These are phyloP conservation scores for Tipula unca DNA, from an alignment of 2,888 invertebrate genomes.

Conservation along the genomic window DNA sequence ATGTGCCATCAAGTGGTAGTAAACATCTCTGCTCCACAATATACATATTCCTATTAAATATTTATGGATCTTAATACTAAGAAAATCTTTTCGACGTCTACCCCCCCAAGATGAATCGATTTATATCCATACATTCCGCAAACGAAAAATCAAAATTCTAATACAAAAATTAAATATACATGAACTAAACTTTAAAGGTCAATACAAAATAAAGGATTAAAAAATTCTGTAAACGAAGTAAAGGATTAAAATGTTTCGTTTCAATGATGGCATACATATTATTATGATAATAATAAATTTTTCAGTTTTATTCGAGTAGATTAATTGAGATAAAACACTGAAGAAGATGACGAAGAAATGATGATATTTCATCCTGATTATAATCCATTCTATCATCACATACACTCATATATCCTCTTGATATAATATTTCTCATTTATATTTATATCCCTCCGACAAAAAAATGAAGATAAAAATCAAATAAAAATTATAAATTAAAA, in stretches of 20 bases:
- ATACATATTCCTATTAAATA: background rate
- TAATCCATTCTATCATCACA: background rate
- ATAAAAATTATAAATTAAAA: background rate
- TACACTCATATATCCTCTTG: background rate
- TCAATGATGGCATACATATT: background rate
- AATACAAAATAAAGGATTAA: background rate
- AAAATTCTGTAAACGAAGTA: background rate
- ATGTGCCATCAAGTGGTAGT: background rate
- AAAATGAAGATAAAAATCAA: background rate
- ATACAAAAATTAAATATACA: background rate
- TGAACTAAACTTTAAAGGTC: background rate
- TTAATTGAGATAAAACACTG: background rate
- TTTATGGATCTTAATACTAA: background rate
- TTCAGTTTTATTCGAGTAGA: background rate
- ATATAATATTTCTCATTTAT: background rate
- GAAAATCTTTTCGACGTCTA: background rate
- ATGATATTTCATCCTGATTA: background rate
- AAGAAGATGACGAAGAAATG: background rate
- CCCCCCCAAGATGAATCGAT: background rate
- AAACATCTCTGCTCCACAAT: background rate
- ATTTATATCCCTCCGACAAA: background rate
- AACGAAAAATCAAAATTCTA: background rate
- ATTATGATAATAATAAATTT: background rate
- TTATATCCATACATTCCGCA: background rate
- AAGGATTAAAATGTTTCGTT: background rate